A percentile compares a stretch with the other conserved stretches of the same genome.
Conservation (phyloP, 1,140 invertebrate species). For the Penaeus indicus region DNA sequence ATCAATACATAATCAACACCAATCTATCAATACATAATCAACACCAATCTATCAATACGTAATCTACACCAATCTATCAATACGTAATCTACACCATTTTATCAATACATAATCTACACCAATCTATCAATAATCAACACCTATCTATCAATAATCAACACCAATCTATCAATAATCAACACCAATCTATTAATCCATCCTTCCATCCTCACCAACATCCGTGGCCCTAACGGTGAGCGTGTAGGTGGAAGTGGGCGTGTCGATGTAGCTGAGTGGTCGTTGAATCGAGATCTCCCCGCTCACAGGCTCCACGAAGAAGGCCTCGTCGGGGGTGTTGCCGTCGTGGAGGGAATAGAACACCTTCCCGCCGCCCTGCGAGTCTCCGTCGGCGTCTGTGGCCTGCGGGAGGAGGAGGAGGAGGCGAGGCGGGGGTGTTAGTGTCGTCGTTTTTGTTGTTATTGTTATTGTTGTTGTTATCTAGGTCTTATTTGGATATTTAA, state of each 20-base stretch:
- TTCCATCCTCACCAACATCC: conserved; percentile 67
- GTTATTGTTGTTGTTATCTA: too few relatives aligned
- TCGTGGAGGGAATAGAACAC: conserved; percentile 79
- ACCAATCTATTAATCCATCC: too few relatives aligned
- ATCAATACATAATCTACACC: background rate
- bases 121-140: background rate
- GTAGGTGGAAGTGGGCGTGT: conserved; percentile 66
- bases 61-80: too few relatives aligned
- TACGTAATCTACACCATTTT: too few relatives aligned
- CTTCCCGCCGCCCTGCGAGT: conserved; percentile 78
- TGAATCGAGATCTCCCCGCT: conserved; percentile 78
- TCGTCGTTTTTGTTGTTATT: too few relatives aligned
- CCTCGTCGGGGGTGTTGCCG: conserved; percentile 75
- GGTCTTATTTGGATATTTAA: too few relatives aligned
- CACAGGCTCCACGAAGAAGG: conserved; percentile 76
- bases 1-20: background rate
- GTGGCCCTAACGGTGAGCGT: conserved; percentile 69
- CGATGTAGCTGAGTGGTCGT: conserved; percentile 70
- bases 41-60: background rate
- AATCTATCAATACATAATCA: background rate
- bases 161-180: background rate
- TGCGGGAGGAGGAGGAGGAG: background rate
- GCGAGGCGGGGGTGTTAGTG: too few relatives aligned
- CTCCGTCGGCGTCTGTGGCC: conserved; percentile 80
- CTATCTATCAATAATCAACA: background rate